Evolutionary conservation across 2,888 invertebrate species (phyloP).

Genomic region (Alitta virens): DNA sequence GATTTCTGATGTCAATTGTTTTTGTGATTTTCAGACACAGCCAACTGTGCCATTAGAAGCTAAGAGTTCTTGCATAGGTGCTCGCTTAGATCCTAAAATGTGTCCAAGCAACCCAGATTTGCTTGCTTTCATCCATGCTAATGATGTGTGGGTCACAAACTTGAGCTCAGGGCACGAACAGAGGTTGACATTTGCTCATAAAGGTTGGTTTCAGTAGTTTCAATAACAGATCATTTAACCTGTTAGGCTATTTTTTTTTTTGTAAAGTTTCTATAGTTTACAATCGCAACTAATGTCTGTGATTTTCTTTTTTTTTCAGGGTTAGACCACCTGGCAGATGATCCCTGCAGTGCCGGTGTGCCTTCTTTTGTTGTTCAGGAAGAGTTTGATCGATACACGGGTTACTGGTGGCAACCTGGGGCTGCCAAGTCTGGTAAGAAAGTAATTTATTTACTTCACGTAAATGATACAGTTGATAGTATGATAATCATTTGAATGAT

Average conservation of each 20-base stretch:
- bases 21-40: constrained; percentile 21
- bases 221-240: no score
- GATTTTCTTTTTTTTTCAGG: constrained; percentile 6
- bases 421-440: no score
- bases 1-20: neutral
- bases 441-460: no score
- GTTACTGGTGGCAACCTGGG: constrained; percentile 95
- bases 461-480: no score
- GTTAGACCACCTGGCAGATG: constrained; percentile 48
- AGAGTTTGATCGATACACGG: constrained; percentile 93
- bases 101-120: constrained; percentile 78
- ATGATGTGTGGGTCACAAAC: constrained; percentile 86
- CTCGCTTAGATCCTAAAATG: constrained; percentile 72
- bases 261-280: no score
- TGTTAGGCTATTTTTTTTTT: no score
- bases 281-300: no score
- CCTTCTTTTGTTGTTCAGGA: constrained; percentile 98
- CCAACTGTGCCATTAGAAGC: constrained; percentile 54
- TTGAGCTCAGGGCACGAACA: constrained; percentile 59
- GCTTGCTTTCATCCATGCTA: constrained; percentile 84
- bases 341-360: constrained; percentile 71
- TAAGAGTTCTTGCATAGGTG: constrained; percentile 41
- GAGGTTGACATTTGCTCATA: constrained; percentile 55
- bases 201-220: constrained; percentile 62
- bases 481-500: no score